Evolutionary conservation across 1,140 invertebrate species (phyloP), one percentile per base, ranked within the genome.

Genomic region (Archivesica marissinica): DNA sequence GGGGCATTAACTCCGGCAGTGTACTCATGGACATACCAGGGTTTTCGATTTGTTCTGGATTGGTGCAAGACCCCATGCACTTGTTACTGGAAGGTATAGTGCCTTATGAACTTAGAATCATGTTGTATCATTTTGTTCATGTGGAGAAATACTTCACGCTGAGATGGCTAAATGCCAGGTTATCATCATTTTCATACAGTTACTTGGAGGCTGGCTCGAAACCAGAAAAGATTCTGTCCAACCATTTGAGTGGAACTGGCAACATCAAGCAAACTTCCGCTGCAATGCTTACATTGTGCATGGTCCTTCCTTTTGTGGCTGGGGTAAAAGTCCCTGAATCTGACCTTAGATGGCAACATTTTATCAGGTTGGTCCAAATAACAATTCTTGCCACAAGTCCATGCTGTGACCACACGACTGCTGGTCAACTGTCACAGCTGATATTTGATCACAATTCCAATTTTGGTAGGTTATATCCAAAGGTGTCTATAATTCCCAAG

Each of bases 31-130:
- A 44, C 50, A 30, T 66, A 23, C 6, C n/a, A 39, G 35, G 38
- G 28, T 64, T 80, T 80, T 41, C 59, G 6, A 30, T 80, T 11
- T 35, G 38, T 44, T 4, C 28, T 15, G 35, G 61, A 30, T 47
- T 64, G 20, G 77, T 47, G 15, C 56, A 80, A n/a, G 77, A 80
- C 25, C 77, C 59, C 28, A 66, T 68, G 77, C 77, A 80, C 30
- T 39, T 80, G 20, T 64, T 79, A 33, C 38, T 66, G n/a, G 76
- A 79, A 64, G 76, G 76, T 66, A 38, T 79, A 30, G 17, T 79
- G n/a, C 59, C 56, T 6, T 4, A 35, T 64, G 54, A 79, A 2
- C 20, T 79, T 20, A n/a, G 35, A 7, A 20, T 11, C 13, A 13
- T 41, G 13, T 35, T 79, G 15, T 64, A 41, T n/a, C 1, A 61